Percentiles rank a stretch among this genome's conserved stretches.
Evolutionary conservation across 2,113 vertebrate genomes (phyloP).

Genomic region (Bos javanicus): DNA sequence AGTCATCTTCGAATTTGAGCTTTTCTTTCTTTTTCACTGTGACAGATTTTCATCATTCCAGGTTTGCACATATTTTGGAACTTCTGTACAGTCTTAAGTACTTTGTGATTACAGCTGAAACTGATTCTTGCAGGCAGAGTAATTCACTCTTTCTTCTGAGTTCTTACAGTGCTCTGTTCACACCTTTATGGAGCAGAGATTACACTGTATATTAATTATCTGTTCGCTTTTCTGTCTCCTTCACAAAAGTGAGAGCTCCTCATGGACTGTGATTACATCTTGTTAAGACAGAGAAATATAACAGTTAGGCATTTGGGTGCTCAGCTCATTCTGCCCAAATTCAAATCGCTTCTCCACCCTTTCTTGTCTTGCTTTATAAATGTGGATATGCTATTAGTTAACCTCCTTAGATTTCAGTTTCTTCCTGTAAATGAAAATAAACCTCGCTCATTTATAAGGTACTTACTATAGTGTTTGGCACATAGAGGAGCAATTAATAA

Average conservation of each 20-base stretch:
- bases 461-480: neutral
- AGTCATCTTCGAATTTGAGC: neutral
- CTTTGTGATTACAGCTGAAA: slow-evolving; percentile 44
- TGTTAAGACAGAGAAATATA: neutral
- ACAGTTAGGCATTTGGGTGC: neutral
- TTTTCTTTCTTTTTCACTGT: slow-evolving; percentile 37
- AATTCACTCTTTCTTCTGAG: neutral
- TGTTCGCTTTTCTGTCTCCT: slow-evolving; percentile 2
- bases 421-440: neutral
- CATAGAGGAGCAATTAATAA: neutral
- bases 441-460: neutral
- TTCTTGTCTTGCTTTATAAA: neutral
- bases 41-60: slow-evolving; percentile 44
- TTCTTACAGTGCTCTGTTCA: neutral
- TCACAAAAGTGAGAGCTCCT: neutral
- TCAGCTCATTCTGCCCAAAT: neutral
- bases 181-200: slow-evolving; percentile 34
- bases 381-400: neutral
- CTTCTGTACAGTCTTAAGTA: slow-evolving; percentile 17
- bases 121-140: slow-evolving; percentile 12
- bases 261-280: neutral
- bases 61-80: slow-evolving; percentile 46
- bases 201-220: slow-evolving; percentile 54
- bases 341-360: neutral
- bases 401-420: neutral